Percentiles rank a stretch among this genome's conserved stretches.
phyloP scores from a whole-genome alignment of 2,888 invertebrate genomes.

The Dolomedes plantarius region DNA sequence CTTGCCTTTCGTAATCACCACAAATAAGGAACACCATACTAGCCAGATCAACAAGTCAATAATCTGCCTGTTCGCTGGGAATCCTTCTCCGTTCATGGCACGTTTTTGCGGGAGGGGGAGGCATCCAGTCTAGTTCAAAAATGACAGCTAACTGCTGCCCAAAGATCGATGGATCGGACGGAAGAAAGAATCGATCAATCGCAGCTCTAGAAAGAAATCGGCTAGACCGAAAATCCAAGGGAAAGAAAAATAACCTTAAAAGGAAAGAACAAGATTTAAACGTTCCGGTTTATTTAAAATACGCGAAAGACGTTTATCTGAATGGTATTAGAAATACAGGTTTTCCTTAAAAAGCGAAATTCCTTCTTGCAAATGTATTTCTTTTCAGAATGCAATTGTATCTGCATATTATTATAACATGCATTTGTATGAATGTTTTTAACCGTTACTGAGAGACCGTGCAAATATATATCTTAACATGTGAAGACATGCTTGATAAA shows the following conservation, averaged over 20 bases:
- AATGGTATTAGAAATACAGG: too few relatives aligned
- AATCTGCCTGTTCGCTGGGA: background rate
- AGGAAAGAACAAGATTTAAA: slow-evolving; percentile 6
- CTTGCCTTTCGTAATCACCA: background rate
- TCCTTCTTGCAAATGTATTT: too few relatives aligned
- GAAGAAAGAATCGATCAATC: slow-evolving; percentile 41
- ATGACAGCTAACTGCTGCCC: slow-evolving; percentile 39
- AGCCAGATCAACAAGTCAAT: background rate
- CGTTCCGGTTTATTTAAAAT: slow-evolving; percentile 21
- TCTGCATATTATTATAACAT: too few relatives aligned
- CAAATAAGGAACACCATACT: background rate
- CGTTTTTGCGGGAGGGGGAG: background rate
- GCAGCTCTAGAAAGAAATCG: slow-evolving; percentile 30
- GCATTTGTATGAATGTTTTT: too few relatives aligned
- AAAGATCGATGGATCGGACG: slow-evolving; percentile 42
- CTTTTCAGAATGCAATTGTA: too few relatives aligned
- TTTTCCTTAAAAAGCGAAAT: too few relatives aligned
- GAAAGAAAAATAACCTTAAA: background rate
- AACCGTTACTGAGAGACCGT: too few relatives aligned
- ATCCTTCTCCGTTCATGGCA: background rate
- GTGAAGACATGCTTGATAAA: too few relatives aligned
- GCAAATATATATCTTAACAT: too few relatives aligned
- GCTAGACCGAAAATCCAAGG: background rate
- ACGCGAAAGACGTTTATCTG: too few relatives aligned
- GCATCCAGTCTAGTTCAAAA: slow-evolving; percentile 25